Evolutionary conservation across 35 echinoderm and acorn worm genomes (phyloP), one percentile per base, ranked within the genome.

Genomic region (Ophiothrix spiculata): DNA sequence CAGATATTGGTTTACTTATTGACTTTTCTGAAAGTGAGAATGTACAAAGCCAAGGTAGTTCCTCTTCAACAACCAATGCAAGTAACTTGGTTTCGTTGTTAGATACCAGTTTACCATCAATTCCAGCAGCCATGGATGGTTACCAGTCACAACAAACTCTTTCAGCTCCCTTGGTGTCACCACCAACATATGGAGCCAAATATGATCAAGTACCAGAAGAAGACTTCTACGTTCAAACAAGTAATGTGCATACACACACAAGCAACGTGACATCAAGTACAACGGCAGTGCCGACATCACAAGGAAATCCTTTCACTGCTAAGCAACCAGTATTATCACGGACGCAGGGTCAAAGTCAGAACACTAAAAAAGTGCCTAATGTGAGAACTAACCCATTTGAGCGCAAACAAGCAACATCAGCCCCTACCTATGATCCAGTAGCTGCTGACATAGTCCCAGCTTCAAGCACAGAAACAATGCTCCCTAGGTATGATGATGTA

Each of bases 131-230:
- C 29, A n/a, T 69, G 25, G 60, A 28, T n/a, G 8, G 16, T 69
- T 19, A 6, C 6, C 60, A 69, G 60, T n/a, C n/a, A n/a, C n/a
- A n/a, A n/a, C 6, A 6, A 28, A 25, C 60, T 69, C 60, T 69
- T 69, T n/a, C 60, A 15, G 29, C 4, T 69, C 60, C 60, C 3
- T n/a, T 69, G 23, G 10, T 69, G 17, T 28, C 60, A 15, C 60
- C 60, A 25, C 45, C 8, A 54, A 8, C 8, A 21, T 54, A 25
- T 69, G 60, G 60, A 28, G 60, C 60, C 23, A 37, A 60, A 25
- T 84, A 84, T 64, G 81, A 84, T 36, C 46, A 32, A 35, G 81
- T 84, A 14, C 81, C 81, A 15, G 54, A 60, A 13, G 81, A 84
- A 84, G 54, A 36, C 16, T 35, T 37, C 29, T 37, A 34, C 25